Base-by-base conservation (phyloP, 2,113 vertebrate species). In the Aphyosemion australe region DNA sequence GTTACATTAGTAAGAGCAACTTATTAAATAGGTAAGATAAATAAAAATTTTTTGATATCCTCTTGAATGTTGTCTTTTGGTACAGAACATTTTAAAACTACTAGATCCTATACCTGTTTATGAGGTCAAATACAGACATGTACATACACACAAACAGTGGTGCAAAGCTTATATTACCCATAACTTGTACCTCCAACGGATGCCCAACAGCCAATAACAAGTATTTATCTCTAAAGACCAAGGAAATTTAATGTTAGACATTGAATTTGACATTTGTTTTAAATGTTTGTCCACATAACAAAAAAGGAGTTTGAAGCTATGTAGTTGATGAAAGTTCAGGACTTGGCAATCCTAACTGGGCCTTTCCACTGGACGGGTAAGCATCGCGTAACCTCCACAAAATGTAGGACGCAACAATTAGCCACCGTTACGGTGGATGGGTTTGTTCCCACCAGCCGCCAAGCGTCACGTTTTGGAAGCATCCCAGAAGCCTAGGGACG, bases 141-240 rank as follows among this genome's bases (percentile, higher is more conserved):
- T 15, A 12, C 0, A 18, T 7, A 12, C 42, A 74, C 57, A 50
- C 8, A 55, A 21, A 55, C 62, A 77, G 68, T 83, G 18, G 32
- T 12, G 11, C n/a, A 13, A 41, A 13, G 18, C 64, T 69, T 78
- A 65, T 79, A 69, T 72, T 61, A 77, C 54, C 64, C 45, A 49
- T 31, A 54, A 82, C 79, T 80, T 90, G 85, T 84, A 56, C 52
- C 59, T 54, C 21, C 52, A 52, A 55, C 16, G 10, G 21, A 64
- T 50, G 42, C 57, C 56, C 34, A 46, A 45, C 16, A 52, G 47
- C 62, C 43, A 53, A n/a, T 69, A 49, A 65, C 54, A 57, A 45
- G 20, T 6, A 14, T 64, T 65, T 47, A 15, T 61, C 58, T 43
- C n/a, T 19, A 43, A 20, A 56, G 2, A 19, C 19, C 16, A 65